phyloP scores from a whole-genome alignment of 2,797 vertebrate genomes.

The Lepidocolaptes lacrymiger region DNA sequence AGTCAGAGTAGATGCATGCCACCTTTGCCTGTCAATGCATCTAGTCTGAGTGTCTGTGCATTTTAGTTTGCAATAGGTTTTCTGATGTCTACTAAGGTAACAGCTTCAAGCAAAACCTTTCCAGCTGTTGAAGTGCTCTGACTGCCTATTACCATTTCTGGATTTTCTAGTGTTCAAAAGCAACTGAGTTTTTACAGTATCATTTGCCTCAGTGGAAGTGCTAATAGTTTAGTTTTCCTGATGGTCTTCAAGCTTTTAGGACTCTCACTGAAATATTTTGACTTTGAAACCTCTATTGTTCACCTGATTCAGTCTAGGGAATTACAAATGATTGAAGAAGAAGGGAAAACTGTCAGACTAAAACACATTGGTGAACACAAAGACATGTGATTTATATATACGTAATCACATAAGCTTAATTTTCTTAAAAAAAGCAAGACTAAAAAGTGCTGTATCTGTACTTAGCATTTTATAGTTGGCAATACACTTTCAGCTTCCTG shows the following conservation, averaged over 20 bases:
- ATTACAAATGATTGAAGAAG: background rate
- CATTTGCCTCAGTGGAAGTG: background rate
- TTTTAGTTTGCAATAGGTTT: background rate
- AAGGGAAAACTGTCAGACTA: background rate
- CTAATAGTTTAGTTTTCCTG: background rate
- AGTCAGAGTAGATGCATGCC: background rate
- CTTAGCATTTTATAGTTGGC: background rate
- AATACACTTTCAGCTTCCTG: background rate
- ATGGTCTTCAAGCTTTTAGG: background rate
- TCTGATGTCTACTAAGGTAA: background rate
- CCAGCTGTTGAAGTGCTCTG: background rate
- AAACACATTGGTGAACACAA: background rate
- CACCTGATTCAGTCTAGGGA: background rate
- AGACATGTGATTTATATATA: background rate
- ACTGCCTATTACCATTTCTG: background rate
- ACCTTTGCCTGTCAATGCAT: background rate
- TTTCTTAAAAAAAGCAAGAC: background rate
- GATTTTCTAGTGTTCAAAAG: background rate
- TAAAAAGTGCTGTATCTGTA: background rate
- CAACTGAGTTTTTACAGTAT: background rate
- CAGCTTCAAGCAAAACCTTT: background rate
- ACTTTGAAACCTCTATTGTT: background rate
- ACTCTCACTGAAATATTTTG: background rate
- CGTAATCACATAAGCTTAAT: background rate
- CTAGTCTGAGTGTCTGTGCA: background rate